phyloP scores from a whole-genome alignment of 2,888 invertebrate species.

The Lomographa bimaculata region DNA sequence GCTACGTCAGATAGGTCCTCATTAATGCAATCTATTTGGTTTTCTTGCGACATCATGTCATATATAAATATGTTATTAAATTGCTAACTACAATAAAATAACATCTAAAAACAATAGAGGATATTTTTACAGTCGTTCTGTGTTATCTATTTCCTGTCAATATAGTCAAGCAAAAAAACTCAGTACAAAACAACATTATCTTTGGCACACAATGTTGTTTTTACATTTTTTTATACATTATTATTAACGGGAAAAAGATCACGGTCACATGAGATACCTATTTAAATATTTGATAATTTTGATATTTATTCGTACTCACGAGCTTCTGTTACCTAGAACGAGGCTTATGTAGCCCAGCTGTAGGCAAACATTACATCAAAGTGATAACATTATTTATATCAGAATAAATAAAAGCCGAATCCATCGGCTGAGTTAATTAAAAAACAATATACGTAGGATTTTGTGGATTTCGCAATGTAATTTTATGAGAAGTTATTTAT shows the following conservation, averaged over 20 bases:
- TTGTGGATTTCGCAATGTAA: too few species aligned
- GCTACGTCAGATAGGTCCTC: too few species aligned
- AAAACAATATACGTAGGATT: too few species aligned
- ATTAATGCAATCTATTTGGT: slow-evolving; percentile 25
- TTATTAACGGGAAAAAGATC: slow-evolving; percentile 10
- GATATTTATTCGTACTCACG: too few species aligned
- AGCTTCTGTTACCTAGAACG: too few species aligned
- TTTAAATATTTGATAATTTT: too few species aligned
- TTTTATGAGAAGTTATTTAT: too few species aligned
- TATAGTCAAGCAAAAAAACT: slow-evolving; percentile 18
- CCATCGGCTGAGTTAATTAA: too few species aligned
- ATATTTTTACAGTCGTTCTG: slow-evolving; percentile 8
- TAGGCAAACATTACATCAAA: too few species aligned
- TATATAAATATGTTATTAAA: slow-evolving; percentile 15
- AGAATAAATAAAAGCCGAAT: too few species aligned
- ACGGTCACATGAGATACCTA: neutral
- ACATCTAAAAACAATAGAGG: slow-evolving; percentile 13
- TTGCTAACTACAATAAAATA: slow-evolving; percentile 2
- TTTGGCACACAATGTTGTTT: slow-evolving; percentile 4
- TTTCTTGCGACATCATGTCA: slow-evolving; percentile 17
- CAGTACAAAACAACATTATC: slow-evolving; percentile 16
- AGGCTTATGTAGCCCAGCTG: too few species aligned
- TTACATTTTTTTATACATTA: slow-evolving; percentile 8
- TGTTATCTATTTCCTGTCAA: slow-evolving; percentile 19
- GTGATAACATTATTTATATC: too few species aligned